These are phyloP conservation scores for Copidosoma floridanum DNA, from an alignment of 1,140 invertebrate species.

Conservation along the genomic window DNA sequence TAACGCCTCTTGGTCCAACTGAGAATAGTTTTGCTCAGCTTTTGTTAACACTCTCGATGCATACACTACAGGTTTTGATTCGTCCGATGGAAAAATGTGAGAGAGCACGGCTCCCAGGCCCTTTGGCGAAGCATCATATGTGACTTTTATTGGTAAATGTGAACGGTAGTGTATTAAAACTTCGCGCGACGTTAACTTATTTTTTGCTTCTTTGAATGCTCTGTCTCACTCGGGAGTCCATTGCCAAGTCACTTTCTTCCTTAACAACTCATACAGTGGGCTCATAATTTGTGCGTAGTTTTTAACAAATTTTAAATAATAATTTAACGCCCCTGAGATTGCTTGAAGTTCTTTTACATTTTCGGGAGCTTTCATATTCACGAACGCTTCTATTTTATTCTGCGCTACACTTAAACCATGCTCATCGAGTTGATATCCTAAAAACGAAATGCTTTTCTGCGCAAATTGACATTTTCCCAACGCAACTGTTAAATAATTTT, in stretches of 20 bases:
- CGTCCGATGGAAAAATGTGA: no score
- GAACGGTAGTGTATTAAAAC: constrained; percentile 14
- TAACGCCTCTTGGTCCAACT: constrained; percentile 55
- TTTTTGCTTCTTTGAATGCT: neutral
- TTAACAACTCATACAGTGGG: no score
- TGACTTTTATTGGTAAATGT: constrained; percentile 18
- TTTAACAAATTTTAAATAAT: constrained; percentile 24
- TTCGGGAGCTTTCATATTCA: constrained; percentile 1
- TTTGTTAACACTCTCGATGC: constrained; percentile 48
- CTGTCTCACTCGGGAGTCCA: neutral
- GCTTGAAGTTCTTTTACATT: constrained; percentile 25
- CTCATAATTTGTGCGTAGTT: no score
- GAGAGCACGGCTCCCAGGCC: no score
- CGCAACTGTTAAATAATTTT: constrained; percentile 16
- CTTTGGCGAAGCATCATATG: no score
- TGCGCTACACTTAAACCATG: constrained; percentile 15
- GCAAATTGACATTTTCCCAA: constrained; percentile 28
- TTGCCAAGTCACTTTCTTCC: neutral
- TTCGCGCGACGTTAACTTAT: neutral
- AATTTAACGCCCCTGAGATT: constrained; percentile 21
- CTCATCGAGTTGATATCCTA: constrained; percentile 18
- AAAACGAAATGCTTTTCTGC: constrained; percentile 23
- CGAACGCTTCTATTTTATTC: constrained; percentile 24
- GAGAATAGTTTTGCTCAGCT: constrained; percentile 52
- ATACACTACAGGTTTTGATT: constrained; percentile 46